Conservation (phyloP, 1,140 invertebrate species). For the Drosophila takahashii region DNA sequence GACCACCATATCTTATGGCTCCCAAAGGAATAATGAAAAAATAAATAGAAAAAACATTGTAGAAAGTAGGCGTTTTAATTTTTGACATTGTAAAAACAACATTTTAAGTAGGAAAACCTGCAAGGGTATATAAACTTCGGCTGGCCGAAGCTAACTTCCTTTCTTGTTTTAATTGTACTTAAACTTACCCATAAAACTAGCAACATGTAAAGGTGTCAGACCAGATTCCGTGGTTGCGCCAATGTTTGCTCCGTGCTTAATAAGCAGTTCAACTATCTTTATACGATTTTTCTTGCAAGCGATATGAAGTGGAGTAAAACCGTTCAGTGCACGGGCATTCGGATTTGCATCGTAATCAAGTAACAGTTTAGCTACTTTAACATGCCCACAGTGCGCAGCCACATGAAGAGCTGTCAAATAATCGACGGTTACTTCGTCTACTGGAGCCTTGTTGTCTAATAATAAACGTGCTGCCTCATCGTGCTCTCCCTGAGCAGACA, state of each 20-base stretch:
- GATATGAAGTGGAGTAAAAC: constrained; percentile 99
- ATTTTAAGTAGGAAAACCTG: too few species aligned
- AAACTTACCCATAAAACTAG: constrained; percentile 95
- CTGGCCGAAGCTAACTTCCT: neutral
- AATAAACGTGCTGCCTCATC: constrained; percentile 97
- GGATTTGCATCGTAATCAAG: constrained; percentile 98
- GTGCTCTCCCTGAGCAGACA: constrained; percentile 98
- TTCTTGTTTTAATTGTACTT: neutral
- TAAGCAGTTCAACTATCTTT: constrained; percentile 95
- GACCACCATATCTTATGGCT: too few species aligned
- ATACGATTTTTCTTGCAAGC: constrained; percentile 99
- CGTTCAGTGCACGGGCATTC: constrained; percentile 98
- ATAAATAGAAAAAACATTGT: too few species aligned
- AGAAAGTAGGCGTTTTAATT: too few species aligned
- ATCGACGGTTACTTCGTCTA: constrained; percentile 99
- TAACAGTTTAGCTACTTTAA: constrained; percentile 96
- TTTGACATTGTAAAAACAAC: too few species aligned
- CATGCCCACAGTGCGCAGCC: constrained; percentile 97
- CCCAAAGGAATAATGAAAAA: too few species aligned
- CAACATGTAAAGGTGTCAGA: constrained; percentile 98
- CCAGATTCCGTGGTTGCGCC: constrained; percentile 91
- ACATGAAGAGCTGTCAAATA: constrained; percentile 99
- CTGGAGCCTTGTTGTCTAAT: constrained; percentile 96
- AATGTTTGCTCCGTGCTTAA: constrained; percentile 97
- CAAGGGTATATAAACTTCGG: too few species aligned